Conservation (phyloP, 2,888 invertebrate genomes). For the Ischnura elegans region DNA sequence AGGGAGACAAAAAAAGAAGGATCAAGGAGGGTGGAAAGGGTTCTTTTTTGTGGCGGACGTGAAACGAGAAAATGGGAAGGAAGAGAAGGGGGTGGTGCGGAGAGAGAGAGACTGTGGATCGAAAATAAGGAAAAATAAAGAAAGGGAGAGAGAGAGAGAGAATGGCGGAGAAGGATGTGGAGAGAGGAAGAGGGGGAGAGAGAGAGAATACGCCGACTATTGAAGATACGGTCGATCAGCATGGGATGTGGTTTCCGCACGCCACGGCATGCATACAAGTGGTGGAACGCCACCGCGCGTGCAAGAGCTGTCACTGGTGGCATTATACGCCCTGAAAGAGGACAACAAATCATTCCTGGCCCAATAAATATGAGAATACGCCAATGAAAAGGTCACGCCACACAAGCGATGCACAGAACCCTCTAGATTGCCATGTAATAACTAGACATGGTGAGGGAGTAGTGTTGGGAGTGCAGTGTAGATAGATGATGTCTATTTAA, state of each 20-base stretch:
- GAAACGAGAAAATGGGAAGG: too few relatives aligned
- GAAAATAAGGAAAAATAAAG: neutral
- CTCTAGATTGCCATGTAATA: too few relatives aligned
- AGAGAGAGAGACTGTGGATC: neutral
- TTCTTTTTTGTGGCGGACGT: too few relatives aligned
- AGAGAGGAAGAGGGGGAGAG: neutral
- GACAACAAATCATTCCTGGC: neutral
- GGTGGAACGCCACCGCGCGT: neutral
- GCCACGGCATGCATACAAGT: neutral
- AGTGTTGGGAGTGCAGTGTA: too few relatives aligned
- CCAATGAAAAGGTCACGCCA: neutral
- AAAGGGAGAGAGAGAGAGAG: neutral
- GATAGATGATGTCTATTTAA: too few relatives aligned
- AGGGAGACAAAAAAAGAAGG: too few relatives aligned
- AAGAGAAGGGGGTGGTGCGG: neutral
- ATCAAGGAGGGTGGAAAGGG: too few relatives aligned
- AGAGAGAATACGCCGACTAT: neutral
- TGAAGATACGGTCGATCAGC: neutral
- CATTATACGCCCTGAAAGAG: neutral
- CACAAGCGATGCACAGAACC: too few relatives aligned
- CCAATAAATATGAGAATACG: neutral
- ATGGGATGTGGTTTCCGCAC: conserved; percentile 19
- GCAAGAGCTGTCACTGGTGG: neutral
- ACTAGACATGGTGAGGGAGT: too few relatives aligned
- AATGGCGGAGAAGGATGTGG: neutral